A percentile compares a stretch with the other conserved stretches of the same genome.
Conservation (phyloP, 2,113 vertebrate genomes). For the Alces alces region DNA sequence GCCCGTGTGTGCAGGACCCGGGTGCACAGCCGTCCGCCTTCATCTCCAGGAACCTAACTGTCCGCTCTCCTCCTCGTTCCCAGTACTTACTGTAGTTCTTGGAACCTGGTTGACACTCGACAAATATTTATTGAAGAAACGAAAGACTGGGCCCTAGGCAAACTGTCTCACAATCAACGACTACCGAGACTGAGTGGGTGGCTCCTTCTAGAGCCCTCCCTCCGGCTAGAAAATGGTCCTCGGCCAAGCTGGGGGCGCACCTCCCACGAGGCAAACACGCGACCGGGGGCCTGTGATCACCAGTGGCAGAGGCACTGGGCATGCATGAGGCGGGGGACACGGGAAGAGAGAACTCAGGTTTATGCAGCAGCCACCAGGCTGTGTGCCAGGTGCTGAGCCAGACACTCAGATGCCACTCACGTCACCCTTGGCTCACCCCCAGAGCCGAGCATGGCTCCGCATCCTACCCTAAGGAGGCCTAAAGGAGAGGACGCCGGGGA, state of each 20-base stretch:
- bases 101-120: neutral
- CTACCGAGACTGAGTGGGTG: neutral
- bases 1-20: fast-evolving
- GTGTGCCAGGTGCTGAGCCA: too few relatives aligned
- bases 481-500: fast-evolving
- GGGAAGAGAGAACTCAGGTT: neutral
- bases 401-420: neutral
- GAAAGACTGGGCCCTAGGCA: neutral
- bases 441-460: neutral
- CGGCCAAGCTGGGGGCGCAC: fast-evolving
- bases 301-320: fast-evolving
- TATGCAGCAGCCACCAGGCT: fast-evolving
- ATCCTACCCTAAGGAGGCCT: neutral
- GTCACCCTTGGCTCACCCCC: neutral
- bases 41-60: neutral
- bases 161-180: neutral
- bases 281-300: neutral
- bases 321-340: fast-evolving
- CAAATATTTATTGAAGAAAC: neutral
- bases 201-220: neutral
- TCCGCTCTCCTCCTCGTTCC: neutral
- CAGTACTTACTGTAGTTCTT: neutral
- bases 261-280: fast-evolving
- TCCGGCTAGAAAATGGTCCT: neutral
- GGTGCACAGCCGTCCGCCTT: neutral